These are phyloP conservation scores for Cetoscarus ocellatus DNA, from an alignment of 2,797 vertebrate genomes.

Conservation along the genomic window DNA sequence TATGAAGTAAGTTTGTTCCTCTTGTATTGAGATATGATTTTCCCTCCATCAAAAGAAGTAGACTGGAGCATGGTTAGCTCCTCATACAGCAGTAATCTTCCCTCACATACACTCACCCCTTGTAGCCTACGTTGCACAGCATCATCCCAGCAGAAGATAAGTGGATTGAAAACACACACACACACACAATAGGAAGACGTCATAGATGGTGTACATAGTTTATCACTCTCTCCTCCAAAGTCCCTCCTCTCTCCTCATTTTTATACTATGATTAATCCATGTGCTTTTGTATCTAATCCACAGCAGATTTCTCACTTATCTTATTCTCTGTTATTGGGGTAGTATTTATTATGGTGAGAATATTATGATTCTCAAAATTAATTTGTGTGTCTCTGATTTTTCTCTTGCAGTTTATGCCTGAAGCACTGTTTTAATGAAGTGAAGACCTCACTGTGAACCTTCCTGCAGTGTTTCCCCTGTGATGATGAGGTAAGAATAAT, in stretches of 20 bases:
- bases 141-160: slow-evolving; percentile 67
- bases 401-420: background rate
- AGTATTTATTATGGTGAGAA: background rate
- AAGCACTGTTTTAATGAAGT: background rate
- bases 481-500: background rate
- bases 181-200: slow-evolving; percentile 53
- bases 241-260: background rate
- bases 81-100: slow-evolving; percentile 54
- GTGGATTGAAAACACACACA: slow-evolving; percentile 42
- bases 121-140: slow-evolving; percentile 60
- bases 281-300: slow-evolving; percentile 6
- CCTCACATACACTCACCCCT: slow-evolving; percentile 41
- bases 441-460: too few species aligned
- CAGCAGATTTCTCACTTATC: background rate
- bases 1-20: background rate
- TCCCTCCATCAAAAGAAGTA: too few species aligned
- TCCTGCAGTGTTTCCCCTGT: background rate
- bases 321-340: background rate
- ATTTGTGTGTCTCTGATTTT: background rate
- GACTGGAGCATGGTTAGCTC: slow-evolving; percentile 44
- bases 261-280: slow-evolving; percentile 10
- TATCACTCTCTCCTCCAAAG: slow-evolving; percentile 29
- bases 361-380: background rate
- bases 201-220: slow-evolving; percentile 47
- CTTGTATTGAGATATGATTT: background rate